Conservation (phyloP, 2,797 vertebrate genomes). For the Sebastes kiyomatsui region DNA sequence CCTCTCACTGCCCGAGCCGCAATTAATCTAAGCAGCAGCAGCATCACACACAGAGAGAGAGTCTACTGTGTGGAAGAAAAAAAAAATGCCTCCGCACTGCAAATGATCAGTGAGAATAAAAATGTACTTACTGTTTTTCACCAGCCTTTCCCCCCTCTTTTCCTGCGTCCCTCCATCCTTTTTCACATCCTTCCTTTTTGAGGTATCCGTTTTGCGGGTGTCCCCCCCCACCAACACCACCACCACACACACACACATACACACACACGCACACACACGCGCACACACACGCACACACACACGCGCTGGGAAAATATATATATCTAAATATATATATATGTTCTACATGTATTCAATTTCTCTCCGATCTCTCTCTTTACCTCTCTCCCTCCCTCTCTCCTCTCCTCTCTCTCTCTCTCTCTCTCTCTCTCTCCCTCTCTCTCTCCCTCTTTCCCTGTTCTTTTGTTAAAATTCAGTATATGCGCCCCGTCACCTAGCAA, state of each 20-base stretch:
- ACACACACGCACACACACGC: conserved; percentile 4
- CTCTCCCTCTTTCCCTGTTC: conserved; percentile 83
- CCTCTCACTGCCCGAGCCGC: conserved; percentile 63
- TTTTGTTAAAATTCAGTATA: conserved; percentile 92
- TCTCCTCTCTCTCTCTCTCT: conserved; percentile 47
- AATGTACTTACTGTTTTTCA: conserved; percentile 87
- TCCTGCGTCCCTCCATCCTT: conserved; percentile 85
- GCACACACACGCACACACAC: conserved; percentile 38
- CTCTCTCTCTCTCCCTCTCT: conserved; percentile 30
- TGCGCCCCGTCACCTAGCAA: conserved; percentile 89
- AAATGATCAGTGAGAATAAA: conserved; percentile 71
- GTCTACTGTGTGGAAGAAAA: background rate
- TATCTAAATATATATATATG: conserved; percentile 78
- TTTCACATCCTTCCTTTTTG: conserved; percentile 86
- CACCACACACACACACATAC: conserved; percentile 46
- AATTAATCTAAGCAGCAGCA: conserved; percentile 66
- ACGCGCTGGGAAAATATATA: conserved; percentile 8
- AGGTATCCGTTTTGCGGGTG: conserved; percentile 86
- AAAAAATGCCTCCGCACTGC: conserved; percentile 65
- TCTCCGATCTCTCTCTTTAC: conserved; percentile 77
- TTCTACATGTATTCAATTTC: conserved; percentile 87
- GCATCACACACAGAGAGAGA: no score
- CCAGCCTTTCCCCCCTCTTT: conserved; percentile 85
- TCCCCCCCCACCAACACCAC: conserved; percentile 57
- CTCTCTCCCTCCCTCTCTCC: conserved; percentile 68